Conservation (phyloP, 2,888 invertebrate genomes). For the Hydrotaea cyrtoneurina region DNA sequence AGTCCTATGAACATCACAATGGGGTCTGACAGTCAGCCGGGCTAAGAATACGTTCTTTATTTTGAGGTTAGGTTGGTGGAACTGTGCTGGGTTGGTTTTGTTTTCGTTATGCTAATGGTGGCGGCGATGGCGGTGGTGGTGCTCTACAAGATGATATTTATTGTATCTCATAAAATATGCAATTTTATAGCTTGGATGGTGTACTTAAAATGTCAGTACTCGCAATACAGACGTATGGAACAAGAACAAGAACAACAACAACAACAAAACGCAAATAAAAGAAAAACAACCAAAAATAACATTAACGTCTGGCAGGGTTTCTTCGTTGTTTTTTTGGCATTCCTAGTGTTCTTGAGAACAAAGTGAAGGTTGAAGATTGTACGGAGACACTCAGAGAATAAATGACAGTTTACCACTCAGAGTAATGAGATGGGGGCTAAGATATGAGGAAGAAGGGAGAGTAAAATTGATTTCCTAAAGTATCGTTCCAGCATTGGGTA, state of each 20-base stretch:
- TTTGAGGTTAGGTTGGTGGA: slow-evolving; percentile 10
- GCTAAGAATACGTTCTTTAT: not conserved
- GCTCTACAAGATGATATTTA: slow-evolving; percentile 67
- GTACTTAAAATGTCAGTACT: slow-evolving; percentile 72
- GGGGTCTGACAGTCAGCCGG: not conserved
- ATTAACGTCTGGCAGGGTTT: slow-evolving; percentile 17
- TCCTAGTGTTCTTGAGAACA: not conserved
- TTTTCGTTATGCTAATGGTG: not conserved
- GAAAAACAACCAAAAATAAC: slow-evolving; percentile 52
- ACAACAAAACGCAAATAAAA: slow-evolving; percentile 3
- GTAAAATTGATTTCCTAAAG: no score
- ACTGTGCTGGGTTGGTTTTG: not conserved
- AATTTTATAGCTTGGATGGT: slow-evolving; percentile 72
- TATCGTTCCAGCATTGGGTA: no score
- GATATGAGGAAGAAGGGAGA: no score
- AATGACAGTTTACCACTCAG: not conserved
- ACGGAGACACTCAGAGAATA: not conserved
- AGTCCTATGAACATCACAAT: slow-evolving; percentile 39
- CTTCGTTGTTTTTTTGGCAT: not conserved
- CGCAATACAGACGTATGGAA: not conserved
- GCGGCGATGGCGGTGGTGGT: not conserved
- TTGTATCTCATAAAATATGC: slow-evolving; percentile 70
- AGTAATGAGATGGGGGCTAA: no score
- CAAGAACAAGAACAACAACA: slow-evolving; percentile 21
- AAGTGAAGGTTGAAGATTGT: not conserved